Percentiles rank a stretch among this genome's conserved stretches.
These are phyloP conservation scores for Eurystomus glaucurus DNA, from an alignment of 2,797 vertebrate genomes.

Conservation along the genomic window DNA sequence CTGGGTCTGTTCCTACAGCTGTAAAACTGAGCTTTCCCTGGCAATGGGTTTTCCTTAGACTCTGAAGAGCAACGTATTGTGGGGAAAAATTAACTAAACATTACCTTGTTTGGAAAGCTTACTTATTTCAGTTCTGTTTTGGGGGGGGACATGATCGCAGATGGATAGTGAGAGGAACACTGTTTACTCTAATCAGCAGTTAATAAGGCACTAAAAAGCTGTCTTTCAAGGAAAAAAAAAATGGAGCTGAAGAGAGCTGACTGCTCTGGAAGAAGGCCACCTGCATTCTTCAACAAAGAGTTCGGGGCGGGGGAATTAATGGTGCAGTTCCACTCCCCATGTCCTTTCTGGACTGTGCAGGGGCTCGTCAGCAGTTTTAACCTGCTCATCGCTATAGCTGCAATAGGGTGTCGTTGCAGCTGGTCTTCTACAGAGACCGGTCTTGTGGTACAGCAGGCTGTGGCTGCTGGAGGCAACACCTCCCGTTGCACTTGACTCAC, in stretches of 20 bases:
- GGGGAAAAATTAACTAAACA: neutral
- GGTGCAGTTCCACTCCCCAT: neutral
- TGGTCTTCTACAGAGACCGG: neutral
- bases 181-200: neutral
- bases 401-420: neutral
- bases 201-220: neutral
- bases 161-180: neutral
- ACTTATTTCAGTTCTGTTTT: neutral
- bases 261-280: neutral
- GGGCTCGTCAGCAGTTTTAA: conserved; percentile 20
- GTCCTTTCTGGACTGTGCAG: conserved; percentile 33
- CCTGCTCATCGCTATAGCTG: neutral
- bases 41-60: neutral
- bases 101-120: neutral
- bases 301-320: neutral
- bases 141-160: neutral
- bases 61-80: neutral
- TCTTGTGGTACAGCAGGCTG: neutral
- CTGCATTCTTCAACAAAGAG: neutral
- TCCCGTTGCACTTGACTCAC: neutral
- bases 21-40: neutral
- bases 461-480: neutral
- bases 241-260: neutral
- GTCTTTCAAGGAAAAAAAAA: neutral
- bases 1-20: neutral